A percentile compares a stretch with the other conserved stretches of the same genome.
phyloP scores from a whole-genome alignment of 1,140 invertebrate species.

The Cepaea nemoralis region DNA sequence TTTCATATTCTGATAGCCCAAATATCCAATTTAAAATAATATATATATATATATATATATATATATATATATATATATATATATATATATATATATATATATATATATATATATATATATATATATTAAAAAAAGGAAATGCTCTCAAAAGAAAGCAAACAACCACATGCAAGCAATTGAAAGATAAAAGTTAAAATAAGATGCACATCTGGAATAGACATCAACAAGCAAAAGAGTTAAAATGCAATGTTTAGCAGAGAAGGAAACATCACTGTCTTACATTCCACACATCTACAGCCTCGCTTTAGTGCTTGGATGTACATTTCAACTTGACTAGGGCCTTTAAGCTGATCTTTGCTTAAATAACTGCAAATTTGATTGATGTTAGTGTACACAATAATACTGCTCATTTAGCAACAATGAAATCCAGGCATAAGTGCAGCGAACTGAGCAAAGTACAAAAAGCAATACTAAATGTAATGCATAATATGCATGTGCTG shows the following conservation, averaged over 20 bases:
- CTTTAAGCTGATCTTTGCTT: constrained; percentile 96
- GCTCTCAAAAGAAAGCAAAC: too few relatives aligned
- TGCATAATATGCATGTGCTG: too few relatives aligned
- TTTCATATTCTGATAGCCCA: too few relatives aligned
- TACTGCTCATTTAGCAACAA: neutral
- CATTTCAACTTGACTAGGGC: constrained; percentile 95
- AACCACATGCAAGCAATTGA: neutral
- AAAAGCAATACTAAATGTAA: neutral
- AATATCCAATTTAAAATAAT: too few relatives aligned
- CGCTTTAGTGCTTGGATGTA: constrained; percentile 90
- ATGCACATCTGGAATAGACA: neutral
- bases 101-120: too few relatives aligned
- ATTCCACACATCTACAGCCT: constrained; percentile 95
- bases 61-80: too few relatives aligned
- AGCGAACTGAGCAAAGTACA: neutral
- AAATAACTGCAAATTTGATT: constrained; percentile 80
- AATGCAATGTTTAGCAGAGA: neutral
- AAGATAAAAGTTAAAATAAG: neutral
- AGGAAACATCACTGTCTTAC: constrained; percentile 63
- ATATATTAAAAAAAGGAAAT: too few relatives aligned
- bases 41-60: too few relatives aligned
- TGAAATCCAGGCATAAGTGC: too few relatives aligned
- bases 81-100: too few relatives aligned
- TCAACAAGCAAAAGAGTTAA: neutral
- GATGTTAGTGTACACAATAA: neutral